Percentiles rank a stretch among this genome's conserved stretches.
Conservation (phyloP, 2,888 invertebrate species). For the Apotomis betuletana region DNA sequence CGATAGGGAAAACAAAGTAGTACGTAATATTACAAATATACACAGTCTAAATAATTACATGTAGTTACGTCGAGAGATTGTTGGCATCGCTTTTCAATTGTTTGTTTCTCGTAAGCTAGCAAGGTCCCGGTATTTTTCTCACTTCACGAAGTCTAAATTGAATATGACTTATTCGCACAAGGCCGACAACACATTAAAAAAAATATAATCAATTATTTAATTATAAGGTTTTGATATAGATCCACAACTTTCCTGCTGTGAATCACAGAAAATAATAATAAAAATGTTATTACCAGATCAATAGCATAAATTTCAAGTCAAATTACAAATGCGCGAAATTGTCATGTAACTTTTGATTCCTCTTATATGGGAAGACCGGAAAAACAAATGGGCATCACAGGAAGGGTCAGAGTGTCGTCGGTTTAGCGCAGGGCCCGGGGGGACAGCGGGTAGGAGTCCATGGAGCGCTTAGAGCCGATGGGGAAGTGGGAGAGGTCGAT, state of each 20-base stretch:
- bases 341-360: not conserved
- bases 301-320: too few relatives aligned
- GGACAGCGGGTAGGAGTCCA: conserved; percentile 48
- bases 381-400: conserved; percentile 43
- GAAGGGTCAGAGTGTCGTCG: conserved; percentile 13
- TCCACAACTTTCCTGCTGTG: too few relatives aligned
- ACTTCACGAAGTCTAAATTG: too few relatives aligned
- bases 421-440: conserved; percentile 41
- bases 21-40: not conserved
- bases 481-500: conserved; percentile 77
- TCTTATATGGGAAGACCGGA: not conserved
- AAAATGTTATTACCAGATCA: too few relatives aligned
- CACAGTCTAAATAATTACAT: conserved; percentile 3
- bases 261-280: too few relatives aligned
- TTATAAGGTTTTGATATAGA: too few relatives aligned
- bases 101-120: not conserved
- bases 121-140: too few relatives aligned
- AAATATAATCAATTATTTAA: too few relatives aligned
- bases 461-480: conserved; percentile 71
- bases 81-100: not conserved
- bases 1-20: not conserved
- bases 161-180: too few relatives aligned
- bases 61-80: not conserved
- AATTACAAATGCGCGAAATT: too few relatives aligned
- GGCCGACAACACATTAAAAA: too few relatives aligned